Base-by-base conservation (phyloP, 2,888 invertebrate species). In the Liopterus haemorrhoidalis region DNA sequence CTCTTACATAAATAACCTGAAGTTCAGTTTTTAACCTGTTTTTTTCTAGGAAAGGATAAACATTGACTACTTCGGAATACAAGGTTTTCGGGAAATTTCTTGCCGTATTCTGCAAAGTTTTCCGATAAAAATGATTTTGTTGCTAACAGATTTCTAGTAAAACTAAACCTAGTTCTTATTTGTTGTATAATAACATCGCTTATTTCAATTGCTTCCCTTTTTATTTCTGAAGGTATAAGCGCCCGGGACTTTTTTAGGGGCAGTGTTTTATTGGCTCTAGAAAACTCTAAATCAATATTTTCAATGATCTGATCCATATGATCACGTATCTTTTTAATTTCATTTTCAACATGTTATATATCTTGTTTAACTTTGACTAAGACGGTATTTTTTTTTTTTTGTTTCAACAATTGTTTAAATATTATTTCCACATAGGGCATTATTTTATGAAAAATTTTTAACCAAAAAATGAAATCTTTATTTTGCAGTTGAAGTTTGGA, bases 1-100 rank as follows among this genome's bases (percentile, higher is more conserved):
- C 33, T 51, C 54, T 53, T 15, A 43, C 43, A 44, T 54, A 58
- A 21, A 59, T 40, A 30, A 59, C 53, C 2, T 35, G 43, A 15
- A 57, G 48, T 50, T 58, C 58, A 32, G 50, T 54, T 51, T 42
- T 44, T 21, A 59, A 40, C 46, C 55, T 52, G n/a, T 49, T 44
- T 44, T 52, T 53, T 49, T 57, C 48, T 19, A 58, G 46, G 11
- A 28, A 46, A 5, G 53, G 53, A 48, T 56, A 56, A 30, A 33
- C 24, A 12, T 38, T 28, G 9, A 32, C 45, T 24, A 48, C 37
- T 5, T 41, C 37, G 39, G 36, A 40, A 2, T n/a, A 54, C 42
- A 37, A 49, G 41, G 24, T 51, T 40, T 8, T 45, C 44, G 8
- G 57, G 51, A 48, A 59, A 56, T 11, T 46, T 32, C 28, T 39